Evolutionary conservation across 2,888 invertebrate genomes (phyloP).

Genomic region (Dorcus parallelipipedus): DNA sequence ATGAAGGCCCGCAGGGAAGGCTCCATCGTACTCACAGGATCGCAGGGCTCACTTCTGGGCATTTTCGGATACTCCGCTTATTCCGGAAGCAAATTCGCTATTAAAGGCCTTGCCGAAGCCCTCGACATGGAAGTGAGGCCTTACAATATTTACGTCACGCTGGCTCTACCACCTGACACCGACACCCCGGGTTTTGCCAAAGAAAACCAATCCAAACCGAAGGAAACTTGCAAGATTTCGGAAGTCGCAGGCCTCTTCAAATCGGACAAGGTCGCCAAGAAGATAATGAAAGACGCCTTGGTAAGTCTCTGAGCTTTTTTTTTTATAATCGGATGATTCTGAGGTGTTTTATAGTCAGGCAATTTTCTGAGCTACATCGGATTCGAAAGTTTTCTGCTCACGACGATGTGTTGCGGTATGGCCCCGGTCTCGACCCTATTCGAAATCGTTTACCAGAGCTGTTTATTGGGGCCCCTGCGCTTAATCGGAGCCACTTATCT

Average conservation of each 20-base stretch:
- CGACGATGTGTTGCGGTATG: slow-evolving; percentile 76
- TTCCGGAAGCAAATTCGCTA: slow-evolving; percentile 90
- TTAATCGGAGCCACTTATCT: slow-evolving; percentile 62
- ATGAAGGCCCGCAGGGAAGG: slow-evolving; percentile 81
- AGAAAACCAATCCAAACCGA: slow-evolving; percentile 84
- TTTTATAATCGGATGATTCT: slow-evolving; percentile 17
- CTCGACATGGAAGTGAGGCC: slow-evolving; percentile 91
- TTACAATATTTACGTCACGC: slow-evolving; percentile 76
- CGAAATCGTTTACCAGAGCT: slow-evolving; percentile 64
- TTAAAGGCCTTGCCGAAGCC: slow-evolving; percentile 91
- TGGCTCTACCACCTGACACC: slow-evolving; percentile 92
- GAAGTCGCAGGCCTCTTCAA: slow-evolving; percentile 72
- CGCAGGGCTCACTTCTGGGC: slow-evolving; percentile 82
- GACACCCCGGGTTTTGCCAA: slow-evolving; percentile 92
- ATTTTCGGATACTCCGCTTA: slow-evolving; percentile 93
- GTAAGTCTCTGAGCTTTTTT: slow-evolving; percentile 46
- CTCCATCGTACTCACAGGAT: slow-evolving; percentile 82
- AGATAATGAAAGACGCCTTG: slow-evolving; percentile 77
- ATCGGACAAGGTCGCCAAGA: slow-evolving; percentile 75
- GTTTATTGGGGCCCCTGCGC: slow-evolving; percentile 69
- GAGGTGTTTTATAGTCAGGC: slow-evolving; percentile 61
- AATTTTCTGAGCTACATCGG: slow-evolving; percentile 83
- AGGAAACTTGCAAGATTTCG: slow-evolving; percentile 84
- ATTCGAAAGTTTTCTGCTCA: slow-evolving; percentile 74
- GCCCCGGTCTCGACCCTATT: slow-evolving; percentile 66